phyloP scores from a whole-genome alignment of 2,113 vertebrate genomes.

The Xenotilapia caudafasciata region DNA sequence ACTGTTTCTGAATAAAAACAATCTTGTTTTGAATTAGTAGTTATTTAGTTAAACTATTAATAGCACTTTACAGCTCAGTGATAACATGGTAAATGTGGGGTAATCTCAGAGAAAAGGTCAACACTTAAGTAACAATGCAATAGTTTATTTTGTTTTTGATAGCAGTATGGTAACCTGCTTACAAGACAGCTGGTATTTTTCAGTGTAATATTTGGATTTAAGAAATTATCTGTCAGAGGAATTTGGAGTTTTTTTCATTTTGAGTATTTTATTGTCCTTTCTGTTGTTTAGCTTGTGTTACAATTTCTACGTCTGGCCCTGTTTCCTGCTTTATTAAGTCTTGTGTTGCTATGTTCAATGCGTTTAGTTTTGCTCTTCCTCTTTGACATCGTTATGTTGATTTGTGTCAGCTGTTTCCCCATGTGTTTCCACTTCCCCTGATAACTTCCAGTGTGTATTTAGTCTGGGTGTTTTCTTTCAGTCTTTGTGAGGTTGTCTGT shows the following conservation, averaged over 20 bases:
- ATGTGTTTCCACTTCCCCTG: neutral
- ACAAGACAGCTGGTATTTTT: neutral
- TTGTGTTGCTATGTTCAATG: neutral
- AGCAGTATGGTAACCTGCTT: neutral
- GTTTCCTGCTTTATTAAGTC: neutral
- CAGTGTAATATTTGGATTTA: neutral
- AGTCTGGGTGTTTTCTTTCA: neutral
- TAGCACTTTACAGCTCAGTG: neutral
- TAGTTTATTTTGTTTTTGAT: neutral
- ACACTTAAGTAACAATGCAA: neutral
- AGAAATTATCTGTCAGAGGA: neutral
- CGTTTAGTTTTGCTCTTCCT: neutral
- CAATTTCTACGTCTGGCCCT: neutral
- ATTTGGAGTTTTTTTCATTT: neutral
- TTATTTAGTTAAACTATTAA: neutral
- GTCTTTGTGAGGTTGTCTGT: neutral
- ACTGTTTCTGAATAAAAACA: neutral
- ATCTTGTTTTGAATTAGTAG: neutral
- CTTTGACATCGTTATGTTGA: neutral
- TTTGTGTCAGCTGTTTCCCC: neutral
- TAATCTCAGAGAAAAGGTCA: neutral
- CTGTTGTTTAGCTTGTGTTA: neutral
- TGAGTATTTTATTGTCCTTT: neutral
- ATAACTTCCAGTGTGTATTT: neutral
- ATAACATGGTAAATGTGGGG: neutral